Conservation (phyloP, 2,888 invertebrate species). For the Tridacna gigas region DNA sequence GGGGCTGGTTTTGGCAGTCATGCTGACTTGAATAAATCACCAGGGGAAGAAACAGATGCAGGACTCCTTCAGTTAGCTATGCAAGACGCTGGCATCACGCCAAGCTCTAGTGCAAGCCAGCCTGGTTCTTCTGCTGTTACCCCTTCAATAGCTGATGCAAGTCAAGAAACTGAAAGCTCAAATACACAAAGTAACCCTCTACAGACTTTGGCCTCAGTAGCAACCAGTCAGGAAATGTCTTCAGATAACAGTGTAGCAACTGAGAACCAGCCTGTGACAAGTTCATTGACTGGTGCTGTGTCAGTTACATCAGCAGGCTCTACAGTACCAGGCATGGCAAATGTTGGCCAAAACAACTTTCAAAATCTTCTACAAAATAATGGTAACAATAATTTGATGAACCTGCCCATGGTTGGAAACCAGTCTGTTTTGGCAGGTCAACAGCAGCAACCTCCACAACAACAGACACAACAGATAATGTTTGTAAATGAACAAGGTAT, state of each 20-base stretch:
- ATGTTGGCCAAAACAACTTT: constrained; percentile 4
- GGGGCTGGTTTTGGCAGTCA: constrained; percentile 28
- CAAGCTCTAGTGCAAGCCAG: constrained; percentile 51
- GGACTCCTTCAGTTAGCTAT: constrained; percentile 78
- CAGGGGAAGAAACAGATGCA: constrained; percentile 61
- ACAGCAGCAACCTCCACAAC: constrained; percentile 49
- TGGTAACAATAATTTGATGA: constrained; percentile 61
- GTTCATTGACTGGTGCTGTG: constrained; percentile 3
- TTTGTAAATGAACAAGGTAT: constrained; percentile 78
- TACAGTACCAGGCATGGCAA: constrained; percentile 64
- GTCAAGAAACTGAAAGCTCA: constrained; percentile 36
- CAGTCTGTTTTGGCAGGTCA: constrained; percentile 62
- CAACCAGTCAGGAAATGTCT: constrained; percentile 70
- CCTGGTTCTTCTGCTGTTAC: constrained; percentile 51
- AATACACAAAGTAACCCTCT: constrained; percentile 64
- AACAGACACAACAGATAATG: constrained; percentile 75
- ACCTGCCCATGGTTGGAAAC: constrained; percentile 70
- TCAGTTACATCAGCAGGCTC: constrained; percentile 11
- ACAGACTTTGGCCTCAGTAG: constrained; percentile 77
- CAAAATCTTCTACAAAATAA: constrained; percentile 12
- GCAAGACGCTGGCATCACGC: constrained; percentile 79
- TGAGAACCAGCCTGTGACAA: constrained; percentile 12
- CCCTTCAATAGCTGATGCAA: constrained; percentile 44
- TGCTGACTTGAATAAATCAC: constrained; percentile 42
- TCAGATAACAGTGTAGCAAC: constrained; percentile 44